Conservation (phyloP, 2,888 invertebrate genomes). For the Microctonus brassicae region DNA sequence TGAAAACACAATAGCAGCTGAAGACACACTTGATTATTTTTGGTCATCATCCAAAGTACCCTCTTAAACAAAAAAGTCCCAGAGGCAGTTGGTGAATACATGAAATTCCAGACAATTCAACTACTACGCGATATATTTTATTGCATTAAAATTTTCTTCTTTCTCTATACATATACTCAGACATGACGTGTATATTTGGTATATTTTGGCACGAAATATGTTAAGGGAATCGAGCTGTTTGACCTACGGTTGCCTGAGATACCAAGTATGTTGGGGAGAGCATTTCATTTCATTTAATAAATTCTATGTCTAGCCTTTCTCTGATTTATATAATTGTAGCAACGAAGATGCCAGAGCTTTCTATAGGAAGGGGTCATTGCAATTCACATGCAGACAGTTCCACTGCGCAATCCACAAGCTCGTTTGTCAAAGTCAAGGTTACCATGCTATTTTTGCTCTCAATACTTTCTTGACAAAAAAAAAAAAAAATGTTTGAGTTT, state of each 20-base stretch:
- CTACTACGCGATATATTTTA: not conserved
- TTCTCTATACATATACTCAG: not conserved
- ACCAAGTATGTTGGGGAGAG: not conserved
- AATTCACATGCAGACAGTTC: not conserved
- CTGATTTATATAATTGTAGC: not conserved
- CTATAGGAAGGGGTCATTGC: constrained; percentile 6
- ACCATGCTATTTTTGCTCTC: not conserved
- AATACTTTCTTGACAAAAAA: not conserved
- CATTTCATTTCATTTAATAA: not conserved
- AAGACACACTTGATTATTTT: not conserved
- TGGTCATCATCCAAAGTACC: not conserved
- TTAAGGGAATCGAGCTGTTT: not conserved
- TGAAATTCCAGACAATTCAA: not conserved
- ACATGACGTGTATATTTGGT: too few species aligned
- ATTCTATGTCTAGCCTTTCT: not conserved
- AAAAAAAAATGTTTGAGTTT: not conserved
- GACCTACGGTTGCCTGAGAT: not conserved
- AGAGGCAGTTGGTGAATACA: not conserved
- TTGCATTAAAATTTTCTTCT: not conserved
- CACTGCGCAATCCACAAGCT: not conserved
- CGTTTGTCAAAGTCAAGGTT: not conserved
- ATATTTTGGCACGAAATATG: not conserved
- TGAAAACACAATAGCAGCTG: not conserved
- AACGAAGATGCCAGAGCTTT: not conserved
- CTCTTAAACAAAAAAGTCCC: not conserved